These are phyloP conservation scores for Siphlonurus alternatus DNA, from an alignment of 2,888 invertebrate species.

Conservation along the genomic window DNA sequence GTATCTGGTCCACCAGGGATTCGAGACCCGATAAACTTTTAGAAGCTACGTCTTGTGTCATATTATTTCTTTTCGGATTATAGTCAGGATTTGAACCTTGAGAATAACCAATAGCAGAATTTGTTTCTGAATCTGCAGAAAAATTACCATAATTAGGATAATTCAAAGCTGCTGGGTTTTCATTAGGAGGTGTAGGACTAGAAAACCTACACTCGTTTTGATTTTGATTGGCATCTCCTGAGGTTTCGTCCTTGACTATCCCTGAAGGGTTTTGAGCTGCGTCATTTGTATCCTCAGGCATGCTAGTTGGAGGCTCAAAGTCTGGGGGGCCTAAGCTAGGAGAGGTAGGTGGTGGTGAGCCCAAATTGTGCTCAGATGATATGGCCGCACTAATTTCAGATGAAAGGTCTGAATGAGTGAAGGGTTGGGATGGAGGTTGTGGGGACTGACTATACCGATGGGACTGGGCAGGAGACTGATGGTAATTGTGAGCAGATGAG, in stretches of 20 bases:
- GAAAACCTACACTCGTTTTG: constrained; percentile 30
- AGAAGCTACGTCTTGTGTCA: constrained; percentile 56
- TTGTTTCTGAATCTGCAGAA: constrained; percentile 16
- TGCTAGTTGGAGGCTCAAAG: constrained; percentile 51
- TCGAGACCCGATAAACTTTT: constrained; percentile 75
- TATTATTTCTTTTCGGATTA: constrained; percentile 13
- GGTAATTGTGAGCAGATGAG: constrained; percentile 16
- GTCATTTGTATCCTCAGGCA: constrained; percentile 25
- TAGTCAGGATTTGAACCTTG: constrained; percentile 14
- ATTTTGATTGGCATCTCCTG: constrained; percentile 20
- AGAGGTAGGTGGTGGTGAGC: constrained; percentile 48
- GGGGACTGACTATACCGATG: constrained; percentile 28
- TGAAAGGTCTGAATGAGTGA: constrained; percentile 54
- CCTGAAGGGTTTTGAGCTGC: constrained; percentile 13
- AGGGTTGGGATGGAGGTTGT: constrained; percentile 31
- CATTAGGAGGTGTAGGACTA: constrained; percentile 26
- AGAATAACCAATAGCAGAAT: constrained; percentile 18
- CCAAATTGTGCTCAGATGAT: constrained; percentile 41
- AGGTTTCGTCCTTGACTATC: constrained; percentile 20
- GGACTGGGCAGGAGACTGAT: constrained; percentile 28
- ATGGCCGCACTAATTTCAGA: constrained; percentile 65
- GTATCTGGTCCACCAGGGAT: constrained; percentile 81
- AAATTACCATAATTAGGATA: constrained; percentile 20
- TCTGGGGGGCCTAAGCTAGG: constrained; percentile 51
- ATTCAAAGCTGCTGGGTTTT: constrained; percentile 15